Percentiles rank a stretch among this genome's conserved stretches.
Evolutionary conservation across 2,113 vertebrate genomes (phyloP).

Genomic region (Periophthalmus modestus): DNA sequence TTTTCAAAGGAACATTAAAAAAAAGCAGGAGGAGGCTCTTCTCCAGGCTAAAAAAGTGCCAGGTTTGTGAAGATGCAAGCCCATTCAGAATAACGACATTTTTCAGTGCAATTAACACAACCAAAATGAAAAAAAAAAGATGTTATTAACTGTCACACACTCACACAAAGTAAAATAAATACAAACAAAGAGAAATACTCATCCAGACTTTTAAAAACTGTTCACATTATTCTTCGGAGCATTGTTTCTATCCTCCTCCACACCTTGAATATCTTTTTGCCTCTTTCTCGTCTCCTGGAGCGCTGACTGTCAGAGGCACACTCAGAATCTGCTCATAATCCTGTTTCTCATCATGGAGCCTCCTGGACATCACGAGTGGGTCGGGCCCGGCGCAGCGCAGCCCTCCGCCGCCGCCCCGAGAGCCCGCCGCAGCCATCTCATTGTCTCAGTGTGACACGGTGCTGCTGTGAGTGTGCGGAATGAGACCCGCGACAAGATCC

Average conservation of each 20-base stretch:
- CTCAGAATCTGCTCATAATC: not conserved
- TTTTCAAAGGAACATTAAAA: too few species aligned
- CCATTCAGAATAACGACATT: too few species aligned
- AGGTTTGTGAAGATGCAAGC: too few species aligned
- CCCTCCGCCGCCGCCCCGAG: not conserved
- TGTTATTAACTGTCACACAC: too few species aligned
- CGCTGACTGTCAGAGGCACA: not conserved
- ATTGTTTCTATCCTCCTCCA: not conserved
- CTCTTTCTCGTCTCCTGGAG: not conserved
- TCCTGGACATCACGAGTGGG: not conserved
- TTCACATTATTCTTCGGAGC: not conserved
- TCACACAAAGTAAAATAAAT: too few species aligned
- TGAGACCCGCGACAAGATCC: not conserved
- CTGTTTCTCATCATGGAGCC: conserved; percentile 4
- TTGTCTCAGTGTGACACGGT: conserved; percentile 1
- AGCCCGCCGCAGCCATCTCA: not conserved
- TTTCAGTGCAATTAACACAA: too few species aligned
- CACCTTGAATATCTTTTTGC: not conserved
- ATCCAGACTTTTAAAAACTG: not conserved
- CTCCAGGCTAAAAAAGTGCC: too few species aligned
- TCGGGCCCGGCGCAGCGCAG: not conserved
- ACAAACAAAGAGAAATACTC: too few species aligned
- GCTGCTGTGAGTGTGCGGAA: not conserved
- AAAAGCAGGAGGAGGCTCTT: too few species aligned
- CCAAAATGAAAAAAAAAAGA: too few species aligned